Percentiles rank a stretch among this genome's conserved stretches.
Evolutionary conservation across 2,113 vertebrate genomes (phyloP).

Genomic region (Siniperca knerii): DNA sequence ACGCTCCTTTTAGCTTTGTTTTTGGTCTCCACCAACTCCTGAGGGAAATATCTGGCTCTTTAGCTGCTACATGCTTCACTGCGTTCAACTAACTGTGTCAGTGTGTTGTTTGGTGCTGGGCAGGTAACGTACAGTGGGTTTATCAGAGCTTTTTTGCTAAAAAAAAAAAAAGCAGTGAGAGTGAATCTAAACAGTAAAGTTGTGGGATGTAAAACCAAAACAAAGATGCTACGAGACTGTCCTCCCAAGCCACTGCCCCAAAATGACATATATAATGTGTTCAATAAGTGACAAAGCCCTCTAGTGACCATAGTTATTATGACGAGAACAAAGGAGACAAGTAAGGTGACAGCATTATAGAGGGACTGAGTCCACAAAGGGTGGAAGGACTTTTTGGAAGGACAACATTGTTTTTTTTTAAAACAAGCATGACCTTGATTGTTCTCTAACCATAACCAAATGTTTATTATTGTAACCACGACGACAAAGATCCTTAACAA

Average conservation of each 20-base stretch:
- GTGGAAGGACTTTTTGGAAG: no score
- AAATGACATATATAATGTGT: background rate
- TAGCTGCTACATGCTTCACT: background rate
- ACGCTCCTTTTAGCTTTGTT: background rate
- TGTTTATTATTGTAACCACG: background rate
- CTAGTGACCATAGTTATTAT: background rate
- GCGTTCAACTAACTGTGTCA: background rate
- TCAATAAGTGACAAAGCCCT: background rate
- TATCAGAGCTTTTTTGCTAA: background rate
- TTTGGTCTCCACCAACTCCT: conserved; percentile 12
- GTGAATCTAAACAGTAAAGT: background rate
- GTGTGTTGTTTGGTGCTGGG: background rate
- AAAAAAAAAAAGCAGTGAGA: background rate
- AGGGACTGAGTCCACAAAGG: background rate
- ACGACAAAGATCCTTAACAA: background rate
- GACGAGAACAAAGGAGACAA: background rate
- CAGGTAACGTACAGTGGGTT: no score
- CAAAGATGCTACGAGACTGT: background rate
- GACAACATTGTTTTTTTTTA: background rate
- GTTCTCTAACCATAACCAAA: background rate
- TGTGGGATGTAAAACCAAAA: background rate
- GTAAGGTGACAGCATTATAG: background rate
- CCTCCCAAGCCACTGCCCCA: background rate
- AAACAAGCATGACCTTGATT: background rate
- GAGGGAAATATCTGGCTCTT: background rate